Percentiles rank a stretch among this genome's conserved stretches.
Evolutionary conservation across 1,140 invertebrate species (phyloP).

Genomic region (Microplitis demolitor): DNA sequence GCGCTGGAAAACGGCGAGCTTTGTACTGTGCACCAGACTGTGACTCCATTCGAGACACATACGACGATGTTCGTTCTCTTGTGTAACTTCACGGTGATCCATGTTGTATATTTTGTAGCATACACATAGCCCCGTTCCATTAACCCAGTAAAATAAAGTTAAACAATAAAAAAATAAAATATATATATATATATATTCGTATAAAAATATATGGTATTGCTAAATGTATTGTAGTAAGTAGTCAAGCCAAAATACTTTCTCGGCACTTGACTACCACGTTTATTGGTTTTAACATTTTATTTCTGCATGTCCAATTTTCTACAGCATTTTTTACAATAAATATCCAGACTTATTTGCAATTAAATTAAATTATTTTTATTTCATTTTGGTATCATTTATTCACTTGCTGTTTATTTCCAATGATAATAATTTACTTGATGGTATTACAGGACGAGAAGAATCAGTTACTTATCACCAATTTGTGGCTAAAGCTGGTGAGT

Average conservation of each 20-base stretch:
- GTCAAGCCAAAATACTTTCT: background rate
- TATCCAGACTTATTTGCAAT: background rate
- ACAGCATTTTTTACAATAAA: too few species aligned
- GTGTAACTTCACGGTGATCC: conserved; percentile 1
- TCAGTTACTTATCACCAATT: conserved; percentile 90
- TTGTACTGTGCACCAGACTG: conserved; percentile 11
- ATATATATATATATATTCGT: too few species aligned
- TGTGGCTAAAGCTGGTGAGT: conserved; percentile 90
- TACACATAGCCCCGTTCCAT: background rate
- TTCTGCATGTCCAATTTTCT: background rate
- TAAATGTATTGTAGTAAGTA: background rate
- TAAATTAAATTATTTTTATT: background rate
- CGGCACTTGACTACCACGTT: background rate
- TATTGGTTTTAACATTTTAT: background rate
- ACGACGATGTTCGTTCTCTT: background rate
- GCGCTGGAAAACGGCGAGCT: conserved; percentile 13
- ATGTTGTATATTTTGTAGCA: background rate
- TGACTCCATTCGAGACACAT: background rate
- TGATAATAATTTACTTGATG: conserved; percentile 50
- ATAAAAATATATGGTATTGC: background rate
- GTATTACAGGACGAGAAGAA: conserved; percentile 86
- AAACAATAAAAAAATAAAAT: background rate
- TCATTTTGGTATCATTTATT: background rate
- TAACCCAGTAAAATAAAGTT: conserved; percentile 9
- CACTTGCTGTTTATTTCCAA: background rate